phyloP scores from a whole-genome alignment of 2,113 vertebrate genomes.

The Notiomystis cincta region DNA sequence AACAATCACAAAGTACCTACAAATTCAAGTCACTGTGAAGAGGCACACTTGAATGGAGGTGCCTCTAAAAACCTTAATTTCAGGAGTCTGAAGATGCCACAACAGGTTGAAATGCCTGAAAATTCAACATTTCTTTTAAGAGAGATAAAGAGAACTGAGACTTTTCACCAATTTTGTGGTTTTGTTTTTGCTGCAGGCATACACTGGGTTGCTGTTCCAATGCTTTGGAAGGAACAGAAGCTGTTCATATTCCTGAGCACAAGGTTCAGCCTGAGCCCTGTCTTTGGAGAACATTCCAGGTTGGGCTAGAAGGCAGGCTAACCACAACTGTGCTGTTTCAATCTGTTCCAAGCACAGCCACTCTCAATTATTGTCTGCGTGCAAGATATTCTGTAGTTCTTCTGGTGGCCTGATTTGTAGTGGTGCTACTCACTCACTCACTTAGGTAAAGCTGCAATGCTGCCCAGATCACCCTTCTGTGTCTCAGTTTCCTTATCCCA shows the following conservation, averaged over 20 bases:
- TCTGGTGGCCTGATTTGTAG: not conserved
- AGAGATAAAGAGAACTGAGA: not conserved
- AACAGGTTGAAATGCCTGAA: not conserved
- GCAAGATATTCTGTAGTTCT: not conserved
- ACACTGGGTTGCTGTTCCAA: not conserved
- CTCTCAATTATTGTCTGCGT: not conserved
- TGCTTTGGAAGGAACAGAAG: not conserved
- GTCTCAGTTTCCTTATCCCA: not conserved
- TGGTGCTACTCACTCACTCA: not conserved
- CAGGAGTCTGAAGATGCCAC: not conserved
- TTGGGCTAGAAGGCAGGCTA: not conserved
- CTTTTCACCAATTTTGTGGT: not conserved
- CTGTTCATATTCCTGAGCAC: not conserved
- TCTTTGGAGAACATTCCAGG: not conserved
- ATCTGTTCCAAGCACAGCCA: not conserved
- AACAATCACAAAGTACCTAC: not conserved
- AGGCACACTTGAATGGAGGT: not conserved
- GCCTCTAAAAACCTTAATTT: not conserved
- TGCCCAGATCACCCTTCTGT: not conserved
- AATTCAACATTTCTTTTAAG: not conserved
- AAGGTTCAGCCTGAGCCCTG: not conserved
- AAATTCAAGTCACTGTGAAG: not conserved
- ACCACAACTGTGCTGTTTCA: not conserved
- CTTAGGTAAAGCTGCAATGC: not conserved
- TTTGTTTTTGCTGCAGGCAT: not conserved